Conservation (phyloP, 2,888 invertebrate genomes). For the Gasteruption jaculator region DNA sequence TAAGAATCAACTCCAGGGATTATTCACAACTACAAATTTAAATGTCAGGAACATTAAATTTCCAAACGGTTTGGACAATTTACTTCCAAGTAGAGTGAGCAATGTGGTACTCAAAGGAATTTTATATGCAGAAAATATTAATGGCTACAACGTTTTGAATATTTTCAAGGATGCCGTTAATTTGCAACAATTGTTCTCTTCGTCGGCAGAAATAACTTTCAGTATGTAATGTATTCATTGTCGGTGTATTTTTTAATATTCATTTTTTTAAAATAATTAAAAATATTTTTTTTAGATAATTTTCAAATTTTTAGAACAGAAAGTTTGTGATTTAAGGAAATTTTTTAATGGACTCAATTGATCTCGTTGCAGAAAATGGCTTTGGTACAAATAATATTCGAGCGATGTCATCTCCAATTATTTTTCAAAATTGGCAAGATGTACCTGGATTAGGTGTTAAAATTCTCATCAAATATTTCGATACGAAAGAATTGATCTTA, state of each 20-base stretch:
- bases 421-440: slow-evolving; percentile 28
- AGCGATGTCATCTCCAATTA: slow-evolving; percentile 8
- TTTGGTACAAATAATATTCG: slow-evolving; percentile 13
- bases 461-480: slow-evolving; percentile 36
- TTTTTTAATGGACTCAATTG: too few relatives aligned
- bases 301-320: too few relatives aligned
- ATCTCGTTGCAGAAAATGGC: slow-evolving; percentile 16
- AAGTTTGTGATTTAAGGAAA: too few relatives aligned
- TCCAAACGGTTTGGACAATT: slow-evolving; percentile 18
- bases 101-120: slow-evolving; percentile 42
- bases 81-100: slow-evolving; percentile 24
- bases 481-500: slow-evolving; percentile 38
- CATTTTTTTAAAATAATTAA: too few relatives aligned
- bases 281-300: not conserved
- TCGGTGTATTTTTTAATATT: not conserved
- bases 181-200: slow-evolving; percentile 43
- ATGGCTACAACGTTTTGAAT: slow-evolving; percentile 42
- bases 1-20: slow-evolving; percentile 24
- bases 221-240: slow-evolving; percentile 29
- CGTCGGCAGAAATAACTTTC: slow-evolving; percentile 51
- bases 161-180: slow-evolving; percentile 46
- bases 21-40: slow-evolving; percentile 23
- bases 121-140: slow-evolving; percentile 46
- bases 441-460: slow-evolving; percentile 23
- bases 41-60: slow-evolving; percentile 20